Conservation (phyloP, 2,113 vertebrate species). For the Clarias gariepinus region DNA sequence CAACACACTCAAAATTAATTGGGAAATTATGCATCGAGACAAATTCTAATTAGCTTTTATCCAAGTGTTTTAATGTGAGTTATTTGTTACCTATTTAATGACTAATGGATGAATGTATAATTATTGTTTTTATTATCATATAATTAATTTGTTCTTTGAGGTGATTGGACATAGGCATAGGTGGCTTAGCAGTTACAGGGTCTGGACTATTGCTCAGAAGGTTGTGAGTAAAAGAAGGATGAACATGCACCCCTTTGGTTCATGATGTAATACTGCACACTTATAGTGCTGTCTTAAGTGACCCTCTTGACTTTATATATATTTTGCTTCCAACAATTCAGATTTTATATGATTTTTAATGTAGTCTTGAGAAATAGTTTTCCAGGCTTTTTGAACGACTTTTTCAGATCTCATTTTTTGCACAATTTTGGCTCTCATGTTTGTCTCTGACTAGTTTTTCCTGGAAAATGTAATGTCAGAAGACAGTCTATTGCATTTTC, state of each 20-base stretch:
- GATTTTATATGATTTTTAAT: too few relatives aligned
- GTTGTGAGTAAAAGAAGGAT: background rate
- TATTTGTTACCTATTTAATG: conserved; percentile 4
- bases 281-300: too few relatives aligned
- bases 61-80: background rate
- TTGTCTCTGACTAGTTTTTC: too few relatives aligned
- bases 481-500: background rate
- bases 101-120: background rate
- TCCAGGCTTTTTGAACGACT: too few relatives aligned
- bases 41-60: conserved; percentile 6
- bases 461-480: background rate
- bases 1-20: background rate
- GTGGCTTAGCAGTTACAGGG: background rate
- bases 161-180: background rate
- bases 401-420: too few relatives aligned
- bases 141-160: background rate
- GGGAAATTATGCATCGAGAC: background rate
- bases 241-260: too few relatives aligned
- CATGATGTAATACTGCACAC: too few relatives aligned
- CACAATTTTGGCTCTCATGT: too few relatives aligned
- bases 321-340: too few relatives aligned
- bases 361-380: too few relatives aligned
- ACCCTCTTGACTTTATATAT: too few relatives aligned
- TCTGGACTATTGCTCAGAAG: background rate
- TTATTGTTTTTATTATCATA: background rate